Evolutionary conservation across 2,888 invertebrate genomes (phyloP), one percentile per base, ranked within the genome.

Genomic region (Nomada fucata): DNA sequence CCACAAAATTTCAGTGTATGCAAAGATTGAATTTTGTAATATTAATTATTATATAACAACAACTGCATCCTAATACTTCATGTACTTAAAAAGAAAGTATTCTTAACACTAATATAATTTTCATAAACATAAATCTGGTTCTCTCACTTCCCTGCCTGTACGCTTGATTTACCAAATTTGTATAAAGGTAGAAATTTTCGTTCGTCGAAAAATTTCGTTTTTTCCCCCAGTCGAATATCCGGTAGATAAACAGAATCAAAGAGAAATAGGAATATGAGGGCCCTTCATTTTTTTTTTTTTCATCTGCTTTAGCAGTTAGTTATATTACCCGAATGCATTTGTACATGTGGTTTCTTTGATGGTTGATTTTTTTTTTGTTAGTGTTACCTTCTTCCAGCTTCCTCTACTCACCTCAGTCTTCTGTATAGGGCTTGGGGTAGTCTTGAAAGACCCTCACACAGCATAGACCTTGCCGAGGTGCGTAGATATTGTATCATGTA

Each of bases 401-500:
- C 90, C 92, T 93, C 91, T 93, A 93, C 93, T 93, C 93, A 93
- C 93, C 93, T 93, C 89, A 91, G 86, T 92, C 93, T 93, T 93
- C 93, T 86, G 90, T 89, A 90, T 93, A 92, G 92, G 91, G 92
- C 93, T 93, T 93, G 93, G 93, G 93, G 93, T 92, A 93, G 92
- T 93, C 93, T 93, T 92, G 93, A 92, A 93, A 93, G 93, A 93
- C 93, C 93, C 93, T 93, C 92, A 92, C 91, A 92, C 93, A 93
- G 93, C 93, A 93, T 92, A 93, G 93, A 93, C 93, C 93, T 93
- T 93, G 93, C 93, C 93, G 91, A 93, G 93, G 91, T 93, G 93
- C 93, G 93, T 92, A 93, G 93, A 93, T 93, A 93, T 93, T 92
- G 93, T 93, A 93, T 93, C 93, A 93, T 93, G 93, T 93, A 93